These are phyloP conservation scores for Phrynocephalus forsythii DNA, from an alignment of 2,797 vertebrate species.

Conservation along the genomic window DNA sequence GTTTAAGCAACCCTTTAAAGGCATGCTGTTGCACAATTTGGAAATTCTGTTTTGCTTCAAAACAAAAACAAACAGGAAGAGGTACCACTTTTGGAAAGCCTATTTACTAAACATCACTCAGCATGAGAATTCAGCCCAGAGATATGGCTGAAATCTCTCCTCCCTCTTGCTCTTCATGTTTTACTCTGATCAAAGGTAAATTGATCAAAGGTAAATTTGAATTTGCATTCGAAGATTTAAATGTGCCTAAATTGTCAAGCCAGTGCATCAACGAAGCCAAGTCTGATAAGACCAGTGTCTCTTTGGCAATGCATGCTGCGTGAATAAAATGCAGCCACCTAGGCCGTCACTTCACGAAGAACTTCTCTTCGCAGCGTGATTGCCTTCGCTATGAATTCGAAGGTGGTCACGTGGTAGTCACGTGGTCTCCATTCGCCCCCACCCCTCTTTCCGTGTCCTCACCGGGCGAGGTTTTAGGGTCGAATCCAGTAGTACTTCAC, in stretches of 20 bases:
- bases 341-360: no score
- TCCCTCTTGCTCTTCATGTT: background rate
- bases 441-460: no score
- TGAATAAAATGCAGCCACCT: background rate
- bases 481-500: no score
- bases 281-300: background rate
- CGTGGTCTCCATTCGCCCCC: no score
- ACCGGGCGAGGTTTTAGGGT: no score
- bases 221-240: background rate
- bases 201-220: background rate
- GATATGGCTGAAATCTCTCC: background rate
- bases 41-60: background rate
- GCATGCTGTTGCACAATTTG: background rate
- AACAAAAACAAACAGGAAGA: background rate
- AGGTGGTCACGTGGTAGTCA: no score
- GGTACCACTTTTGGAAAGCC: background rate
- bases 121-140: background rate
- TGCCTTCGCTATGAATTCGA: no score
- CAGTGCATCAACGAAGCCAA: fast-evolving
- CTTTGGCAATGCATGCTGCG: background rate
- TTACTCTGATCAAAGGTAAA: background rate
- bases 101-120: background rate
- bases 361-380: no score
- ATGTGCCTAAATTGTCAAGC: background rate
- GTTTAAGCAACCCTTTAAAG: background rate